Percentiles rank a stretch among this genome's conserved stretches.
These are phyloP conservation scores for Diploptera punctata DNA, from an alignment of 2,888 invertebrate genomes.

Conservation along the genomic window DNA sequence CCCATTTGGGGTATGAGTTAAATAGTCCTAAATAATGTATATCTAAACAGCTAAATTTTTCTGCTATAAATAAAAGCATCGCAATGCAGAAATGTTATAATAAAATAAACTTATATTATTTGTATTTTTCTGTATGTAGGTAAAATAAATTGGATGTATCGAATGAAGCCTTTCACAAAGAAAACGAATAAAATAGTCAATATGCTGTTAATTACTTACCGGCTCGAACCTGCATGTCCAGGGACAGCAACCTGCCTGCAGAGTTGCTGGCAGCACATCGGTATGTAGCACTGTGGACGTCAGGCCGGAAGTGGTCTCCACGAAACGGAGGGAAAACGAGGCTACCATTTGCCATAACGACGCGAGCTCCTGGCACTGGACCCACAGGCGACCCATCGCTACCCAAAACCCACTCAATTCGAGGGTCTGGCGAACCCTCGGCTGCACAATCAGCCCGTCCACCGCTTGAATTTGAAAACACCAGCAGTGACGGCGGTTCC, in stretches of 20 bases:
- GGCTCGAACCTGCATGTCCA: constrained; percentile 34
- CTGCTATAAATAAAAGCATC: no score
- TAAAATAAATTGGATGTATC: no score
- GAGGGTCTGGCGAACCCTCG: constrained; percentile 42
- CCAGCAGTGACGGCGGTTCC: constrained; percentile 43
- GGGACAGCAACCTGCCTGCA: constrained; percentile 31
- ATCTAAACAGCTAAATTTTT: no score
- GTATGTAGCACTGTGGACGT: constrained; percentile 47
- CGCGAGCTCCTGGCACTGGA: constrained; percentile 43
- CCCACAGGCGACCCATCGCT: constrained; percentile 44
- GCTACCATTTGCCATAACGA: constrained; percentile 45
- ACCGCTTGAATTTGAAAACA: constrained; percentile 44
- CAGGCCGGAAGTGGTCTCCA: constrained; percentile 46
- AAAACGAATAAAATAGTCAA: no score
- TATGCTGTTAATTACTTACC: constrained; percentile 32
- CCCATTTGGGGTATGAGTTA: no score
- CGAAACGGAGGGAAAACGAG: constrained; percentile 47
- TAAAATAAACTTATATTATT: no score
- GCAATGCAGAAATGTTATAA: no score
- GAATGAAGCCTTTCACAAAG: no score
- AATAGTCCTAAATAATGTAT: no score
- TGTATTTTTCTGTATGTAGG: no score
- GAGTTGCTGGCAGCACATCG: constrained; percentile 42
- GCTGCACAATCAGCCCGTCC: constrained; percentile 43
- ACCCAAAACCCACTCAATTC: constrained; percentile 42